These are phyloP conservation scores for Hoplias malabaricus DNA, from an alignment of 2,113 vertebrate genomes.

Conservation along the genomic window DNA sequence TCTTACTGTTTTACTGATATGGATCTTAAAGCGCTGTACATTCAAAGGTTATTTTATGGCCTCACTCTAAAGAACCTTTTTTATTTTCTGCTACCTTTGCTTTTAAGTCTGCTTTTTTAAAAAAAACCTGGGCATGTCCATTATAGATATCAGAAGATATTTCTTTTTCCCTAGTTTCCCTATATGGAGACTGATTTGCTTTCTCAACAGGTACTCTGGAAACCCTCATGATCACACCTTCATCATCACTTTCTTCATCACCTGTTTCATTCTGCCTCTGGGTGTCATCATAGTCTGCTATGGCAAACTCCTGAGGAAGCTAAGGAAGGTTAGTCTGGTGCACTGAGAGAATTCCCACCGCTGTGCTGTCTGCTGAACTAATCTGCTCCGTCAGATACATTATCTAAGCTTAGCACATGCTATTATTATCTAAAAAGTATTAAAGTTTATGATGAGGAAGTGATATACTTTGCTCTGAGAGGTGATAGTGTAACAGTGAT, in stretches of 20 bases:
- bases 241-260: conserved; percentile 82
- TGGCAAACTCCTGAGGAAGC: conserved; percentile 80
- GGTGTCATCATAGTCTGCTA: conserved; percentile 85
- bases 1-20: no score
- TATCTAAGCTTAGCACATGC: neutral
- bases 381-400: neutral
- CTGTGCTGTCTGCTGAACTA: neutral
- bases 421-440: neutral
- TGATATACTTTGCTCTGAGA: neutral
- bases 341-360: neutral
- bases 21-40: no score
- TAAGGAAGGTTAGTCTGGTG: conserved; percentile 78
- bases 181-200: neutral
- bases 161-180: no score
- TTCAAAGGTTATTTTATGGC: no score
- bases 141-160: neutral
- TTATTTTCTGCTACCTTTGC: no score
- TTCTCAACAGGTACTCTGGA: conserved; percentile 80
- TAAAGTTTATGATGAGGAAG: neutral
- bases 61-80: no score
- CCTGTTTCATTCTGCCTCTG: conserved; percentile 85
- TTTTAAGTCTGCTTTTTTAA: no score
- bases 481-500: neutral
- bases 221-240: conserved; percentile 74
- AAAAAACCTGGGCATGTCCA: no score